Base-by-base conservation (phyloP, 2,888 invertebrate genomes). In the Protophormia terraenovae region DNA sequence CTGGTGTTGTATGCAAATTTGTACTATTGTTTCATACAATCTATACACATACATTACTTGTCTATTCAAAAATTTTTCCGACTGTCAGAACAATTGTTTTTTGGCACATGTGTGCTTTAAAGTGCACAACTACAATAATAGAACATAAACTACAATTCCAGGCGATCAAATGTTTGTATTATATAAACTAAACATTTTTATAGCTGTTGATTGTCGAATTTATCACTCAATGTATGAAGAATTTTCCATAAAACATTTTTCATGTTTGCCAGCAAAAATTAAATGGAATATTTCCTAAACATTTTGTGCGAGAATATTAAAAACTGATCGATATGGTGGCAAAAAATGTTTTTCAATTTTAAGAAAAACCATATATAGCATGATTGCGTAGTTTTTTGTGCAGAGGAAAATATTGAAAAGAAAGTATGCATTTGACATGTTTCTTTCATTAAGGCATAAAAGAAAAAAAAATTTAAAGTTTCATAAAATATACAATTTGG, bases 401-500 rank as follows among this genome's bases (percentile, higher is more conserved):
- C 29, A 14, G 53, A 24, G 12, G 12, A 45, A 72, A 27, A n/a
- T 7, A 55, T 41, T 50, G 16, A 24, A 3, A 24, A 24, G 16
- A 16, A 14, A 22, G 27, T 27, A 29, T 58, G 55, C 5, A 41
- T 58, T 72, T 72, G 45, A 58, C 72, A 58, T 58, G 58, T 58
- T 72, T 24, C 58, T 45, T 38, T 71, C 16, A 55, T 71, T 71
- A 71, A 55, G 16, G 38, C n/a, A n/a, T n/a, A n/a, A 38, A 55
- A 55, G 22, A 53, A 10, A 45, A 16, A 47, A 19, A 19, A 19
- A 7, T 47, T 16, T 8, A 47, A 19, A 19, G 3, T 47, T 47
- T 47, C 47, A 19, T 5, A 0, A 47, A 47, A 7, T 45, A 19
- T 19, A n/a, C n/a, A n/a, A n/a, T n/a, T n/a, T n/a, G n/a, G n/a